Conservation (phyloP, 2,888 invertebrate genomes). For the Caenorhabditis uteleia region DNA sequence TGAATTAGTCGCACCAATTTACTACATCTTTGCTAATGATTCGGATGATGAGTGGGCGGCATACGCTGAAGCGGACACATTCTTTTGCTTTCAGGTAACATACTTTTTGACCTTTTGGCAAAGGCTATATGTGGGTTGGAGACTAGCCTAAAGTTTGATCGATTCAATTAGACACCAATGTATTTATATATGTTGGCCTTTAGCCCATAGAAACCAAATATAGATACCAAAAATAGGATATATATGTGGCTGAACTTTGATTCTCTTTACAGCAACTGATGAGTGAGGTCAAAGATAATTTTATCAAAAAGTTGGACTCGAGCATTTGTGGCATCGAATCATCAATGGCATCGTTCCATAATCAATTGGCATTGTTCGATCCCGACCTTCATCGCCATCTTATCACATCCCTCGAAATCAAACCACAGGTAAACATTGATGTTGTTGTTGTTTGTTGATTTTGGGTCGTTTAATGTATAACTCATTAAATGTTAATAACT, state of each 20-base stretch:
- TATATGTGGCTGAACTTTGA: too few species aligned
- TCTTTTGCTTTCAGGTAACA: constrained; percentile 90
- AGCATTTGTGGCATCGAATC: constrained; percentile 69
- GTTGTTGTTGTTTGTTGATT: too few species aligned
- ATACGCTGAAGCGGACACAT: constrained; percentile 93
- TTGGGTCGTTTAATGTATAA: too few species aligned
- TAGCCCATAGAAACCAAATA: too few species aligned
- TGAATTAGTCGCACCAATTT: constrained; percentile 97
- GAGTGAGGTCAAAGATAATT: constrained; percentile 92
- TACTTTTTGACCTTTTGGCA: too few species aligned
- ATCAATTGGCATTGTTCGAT: constrained; percentile 82
- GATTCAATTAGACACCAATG: too few species aligned
- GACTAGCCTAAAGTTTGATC: too few species aligned
- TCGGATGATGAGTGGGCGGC: constrained; percentile 83
- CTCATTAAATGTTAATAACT: too few species aligned
- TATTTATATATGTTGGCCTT: too few species aligned
- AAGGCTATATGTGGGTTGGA: too few species aligned
- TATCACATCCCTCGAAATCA: constrained; percentile 80
- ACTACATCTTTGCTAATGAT: constrained; percentile 93
- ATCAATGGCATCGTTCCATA: constrained; percentile 83
- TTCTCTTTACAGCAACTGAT: constrained; percentile 96
- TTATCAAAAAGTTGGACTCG: constrained; percentile 90
- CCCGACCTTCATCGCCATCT: constrained; percentile 80
- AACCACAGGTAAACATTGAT: constrained; percentile 79
- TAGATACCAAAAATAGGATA: too few species aligned